These are phyloP conservation scores for Meiosimyza decipiens DNA, from an alignment of 2,888 invertebrate species.

Conservation along the genomic window DNA sequence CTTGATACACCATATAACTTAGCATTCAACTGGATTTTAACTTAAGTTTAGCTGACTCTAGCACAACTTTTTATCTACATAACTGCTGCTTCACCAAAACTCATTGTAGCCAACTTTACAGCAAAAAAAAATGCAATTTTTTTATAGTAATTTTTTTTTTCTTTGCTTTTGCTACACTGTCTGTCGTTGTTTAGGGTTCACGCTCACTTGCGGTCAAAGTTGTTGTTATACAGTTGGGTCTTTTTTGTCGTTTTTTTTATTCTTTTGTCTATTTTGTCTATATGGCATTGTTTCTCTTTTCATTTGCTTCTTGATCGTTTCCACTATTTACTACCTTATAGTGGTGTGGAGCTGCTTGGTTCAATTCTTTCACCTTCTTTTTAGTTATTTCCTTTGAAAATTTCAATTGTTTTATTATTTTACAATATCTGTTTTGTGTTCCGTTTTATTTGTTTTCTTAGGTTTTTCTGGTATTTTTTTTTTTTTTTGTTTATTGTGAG, in stretches of 20 bases:
- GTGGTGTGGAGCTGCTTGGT: conserved; percentile 1
- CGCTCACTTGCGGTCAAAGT: conserved; percentile 34
- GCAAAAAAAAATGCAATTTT: no score
- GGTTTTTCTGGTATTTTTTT: background rate
- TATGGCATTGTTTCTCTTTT: conserved; percentile 25
- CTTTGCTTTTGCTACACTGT: no score
- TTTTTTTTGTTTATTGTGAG: background rate
- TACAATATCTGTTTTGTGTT: conserved; percentile 18
- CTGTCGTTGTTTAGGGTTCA: conserved; percentile 41
- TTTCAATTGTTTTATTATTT: conserved; percentile 3
- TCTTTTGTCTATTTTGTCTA: conserved; percentile 4
- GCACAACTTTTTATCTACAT: no score
- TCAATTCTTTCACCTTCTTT: conserved; percentile 1
- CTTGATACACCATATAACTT: no score
- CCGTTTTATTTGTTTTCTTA: conserved; percentile 4
- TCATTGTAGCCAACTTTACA: no score
- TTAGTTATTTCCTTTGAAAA: conserved; percentile 20
- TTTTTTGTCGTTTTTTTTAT: conserved; percentile 6
- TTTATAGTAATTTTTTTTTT: no score
- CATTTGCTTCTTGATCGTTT: background rate
- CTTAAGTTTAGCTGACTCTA: no score
- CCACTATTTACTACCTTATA: background rate
- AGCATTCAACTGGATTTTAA: no score
- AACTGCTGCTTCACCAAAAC: no score
- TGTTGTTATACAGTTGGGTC: background rate